Conservation (phyloP, 2,797 vertebrate species). For the Arnoldichthys spilopterus region DNA sequence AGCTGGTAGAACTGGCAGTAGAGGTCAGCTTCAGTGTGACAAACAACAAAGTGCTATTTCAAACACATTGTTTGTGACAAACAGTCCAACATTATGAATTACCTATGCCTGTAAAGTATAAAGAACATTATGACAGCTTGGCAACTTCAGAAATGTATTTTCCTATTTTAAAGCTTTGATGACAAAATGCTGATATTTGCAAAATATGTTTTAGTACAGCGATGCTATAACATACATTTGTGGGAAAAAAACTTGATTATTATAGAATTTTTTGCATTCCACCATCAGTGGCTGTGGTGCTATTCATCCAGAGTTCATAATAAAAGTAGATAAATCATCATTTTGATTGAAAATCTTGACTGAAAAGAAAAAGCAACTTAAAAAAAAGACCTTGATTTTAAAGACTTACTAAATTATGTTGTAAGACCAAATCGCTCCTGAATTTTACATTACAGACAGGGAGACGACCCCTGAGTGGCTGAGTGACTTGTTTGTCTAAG, state of each 20-base stretch:
- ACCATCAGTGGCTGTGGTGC: neutral
- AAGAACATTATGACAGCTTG: neutral
- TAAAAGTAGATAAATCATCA: no score
- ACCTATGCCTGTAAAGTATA: neutral
- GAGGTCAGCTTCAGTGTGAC: neutral
- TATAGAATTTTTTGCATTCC: neutral
- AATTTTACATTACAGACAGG: neutral
- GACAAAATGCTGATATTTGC: neutral
- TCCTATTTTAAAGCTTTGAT: neutral
- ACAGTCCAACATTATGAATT: neutral
- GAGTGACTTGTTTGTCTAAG: no score
- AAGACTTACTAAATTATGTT: no score
- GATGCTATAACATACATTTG: neutral
- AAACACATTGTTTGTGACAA: slow-evolving; percentile 1
- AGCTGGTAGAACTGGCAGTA: neutral
- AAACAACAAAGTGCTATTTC: neutral
- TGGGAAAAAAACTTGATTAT: neutral
- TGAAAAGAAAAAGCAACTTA: no score
- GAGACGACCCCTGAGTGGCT: no score
- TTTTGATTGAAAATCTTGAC: no score
- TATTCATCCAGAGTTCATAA: no score
- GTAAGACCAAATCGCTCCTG: neutral
- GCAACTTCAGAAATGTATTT: neutral
- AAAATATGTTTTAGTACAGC: no score
- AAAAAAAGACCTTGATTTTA: no score